These are phyloP conservation scores for Zygaena filipendulae DNA, from an alignment of 2,888 invertebrate genomes.

Conservation along the genomic window DNA sequence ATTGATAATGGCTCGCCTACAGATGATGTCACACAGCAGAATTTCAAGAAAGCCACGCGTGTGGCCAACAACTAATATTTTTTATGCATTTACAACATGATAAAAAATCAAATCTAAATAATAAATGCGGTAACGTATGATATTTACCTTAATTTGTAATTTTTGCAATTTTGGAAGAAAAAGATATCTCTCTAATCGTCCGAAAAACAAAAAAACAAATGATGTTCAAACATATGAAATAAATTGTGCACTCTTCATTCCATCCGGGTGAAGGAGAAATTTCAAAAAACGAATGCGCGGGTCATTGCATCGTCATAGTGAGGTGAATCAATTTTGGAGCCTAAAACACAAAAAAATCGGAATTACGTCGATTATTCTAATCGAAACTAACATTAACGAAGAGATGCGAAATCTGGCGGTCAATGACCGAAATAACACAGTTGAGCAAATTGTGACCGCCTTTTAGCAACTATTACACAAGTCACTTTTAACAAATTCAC, in stretches of 20 bases:
- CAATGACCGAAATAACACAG: slow-evolving; percentile 69
- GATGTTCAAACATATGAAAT: slow-evolving; percentile 68
- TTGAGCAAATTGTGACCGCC: slow-evolving; percentile 53
- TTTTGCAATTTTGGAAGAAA: slow-evolving; percentile 69
- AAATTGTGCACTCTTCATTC: slow-evolving; percentile 66
- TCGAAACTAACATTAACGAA: slow-evolving; percentile 46
- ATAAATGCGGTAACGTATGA: slow-evolving; percentile 22
- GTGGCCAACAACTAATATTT: slow-evolving; percentile 29
- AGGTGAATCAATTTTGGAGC: slow-evolving; percentile 46
- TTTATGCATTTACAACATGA: slow-evolving; percentile 18
- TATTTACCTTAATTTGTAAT: slow-evolving; percentile 67
- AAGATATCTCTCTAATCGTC: slow-evolving; percentile 63
- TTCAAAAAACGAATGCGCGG: slow-evolving; percentile 63
- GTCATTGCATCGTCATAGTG: slow-evolving; percentile 57
- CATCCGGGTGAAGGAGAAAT: slow-evolving; percentile 59
- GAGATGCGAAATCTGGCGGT: slow-evolving; percentile 64
- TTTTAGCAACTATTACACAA: slow-evolving; percentile 47
- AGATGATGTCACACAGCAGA: slow-evolving; percentile 55
- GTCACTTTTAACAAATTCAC: slow-evolving; percentile 52
- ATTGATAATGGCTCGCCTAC: slow-evolving; percentile 34
- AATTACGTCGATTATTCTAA: too few relatives aligned
- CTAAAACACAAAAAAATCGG: slow-evolving; percentile 54
- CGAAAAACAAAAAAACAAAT: slow-evolving; percentile 70
- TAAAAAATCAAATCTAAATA: slow-evolving; percentile 6
- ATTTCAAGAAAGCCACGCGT: slow-evolving; percentile 56